phyloP scores from a whole-genome alignment of 1,140 invertebrate species.

The Pomacea maculata region DNA sequence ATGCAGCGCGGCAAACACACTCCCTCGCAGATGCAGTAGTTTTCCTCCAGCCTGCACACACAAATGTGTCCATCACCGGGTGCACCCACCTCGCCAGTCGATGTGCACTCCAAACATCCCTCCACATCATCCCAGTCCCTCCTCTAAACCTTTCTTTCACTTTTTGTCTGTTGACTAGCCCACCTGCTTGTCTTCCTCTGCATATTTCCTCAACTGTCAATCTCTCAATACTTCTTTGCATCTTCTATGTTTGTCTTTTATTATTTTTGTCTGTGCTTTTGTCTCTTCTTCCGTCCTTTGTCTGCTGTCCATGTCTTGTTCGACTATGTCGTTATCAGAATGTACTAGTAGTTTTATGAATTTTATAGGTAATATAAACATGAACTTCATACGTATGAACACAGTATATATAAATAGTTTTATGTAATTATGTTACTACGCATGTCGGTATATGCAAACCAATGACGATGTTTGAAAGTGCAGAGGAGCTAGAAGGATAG shows the following conservation, averaged over 20 bases:
- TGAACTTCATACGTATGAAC: too few relatives aligned
- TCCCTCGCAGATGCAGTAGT: slow-evolving; percentile 62
- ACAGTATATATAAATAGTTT: too few relatives aligned
- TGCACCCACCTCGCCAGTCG: not conserved
- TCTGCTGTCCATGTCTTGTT: too few relatives aligned
- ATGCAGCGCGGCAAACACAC: slow-evolving; percentile 63
- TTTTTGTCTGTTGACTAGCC: not conserved
- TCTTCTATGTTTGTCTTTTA: not conserved
- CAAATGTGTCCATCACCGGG: slow-evolving; percentile 8
- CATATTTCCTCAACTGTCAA: not conserved
- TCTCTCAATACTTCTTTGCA: not conserved
- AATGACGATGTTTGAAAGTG: too few relatives aligned
- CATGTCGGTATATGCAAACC: too few relatives aligned
- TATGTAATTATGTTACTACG: too few relatives aligned
- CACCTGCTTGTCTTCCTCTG: not conserved
- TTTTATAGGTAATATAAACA: too few relatives aligned
- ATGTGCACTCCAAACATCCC: not conserved
- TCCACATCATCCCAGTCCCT: not conserved
- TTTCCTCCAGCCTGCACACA: slow-evolving; percentile 58
- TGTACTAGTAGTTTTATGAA: too few relatives aligned
- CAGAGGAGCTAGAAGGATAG: too few relatives aligned
- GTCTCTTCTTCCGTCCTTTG: too few relatives aligned
- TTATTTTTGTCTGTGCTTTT: too few relatives aligned
- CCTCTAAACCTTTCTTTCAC: not conserved
- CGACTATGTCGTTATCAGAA: too few relatives aligned